Evolutionary conservation across 2,888 invertebrate genomes (phyloP).

Genomic region (Lepidocyrtoides sp.): DNA sequence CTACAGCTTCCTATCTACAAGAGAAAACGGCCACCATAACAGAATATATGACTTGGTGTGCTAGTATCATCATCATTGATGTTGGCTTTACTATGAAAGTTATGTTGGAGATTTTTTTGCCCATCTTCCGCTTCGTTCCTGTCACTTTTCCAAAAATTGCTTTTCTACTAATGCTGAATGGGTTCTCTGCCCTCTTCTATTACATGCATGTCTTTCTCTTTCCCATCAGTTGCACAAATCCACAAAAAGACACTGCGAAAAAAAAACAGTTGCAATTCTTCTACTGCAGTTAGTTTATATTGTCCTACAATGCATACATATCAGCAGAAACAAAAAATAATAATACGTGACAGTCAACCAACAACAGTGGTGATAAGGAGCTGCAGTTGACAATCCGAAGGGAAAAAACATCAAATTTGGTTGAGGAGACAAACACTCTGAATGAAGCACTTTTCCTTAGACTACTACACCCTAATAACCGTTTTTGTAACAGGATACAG

Average conservation of each 20-base stretch:
- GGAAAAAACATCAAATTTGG: background rate
- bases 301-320: too few relatives aligned
- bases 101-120: slow-evolving; percentile 34
- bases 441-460: background rate
- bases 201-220: background rate
- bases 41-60: background rate
- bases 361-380: background rate
- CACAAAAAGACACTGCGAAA: background rate
- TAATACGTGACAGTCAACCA: too few relatives aligned
- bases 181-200: slow-evolving; percentile 74
- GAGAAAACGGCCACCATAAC: background rate
- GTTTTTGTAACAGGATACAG: background rate
- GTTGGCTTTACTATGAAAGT: background rate
- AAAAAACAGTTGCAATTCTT: background rate
- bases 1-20: too few relatives aligned
- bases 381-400: background rate
- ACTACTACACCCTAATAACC: background rate
- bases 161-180: slow-evolving; percentile 57
- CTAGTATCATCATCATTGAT: background rate
- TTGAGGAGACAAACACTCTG: slow-evolving; percentile 4
- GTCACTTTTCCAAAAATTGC: slow-evolving; percentile 75
- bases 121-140: slow-evolving; percentile 69
- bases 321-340: background rate
- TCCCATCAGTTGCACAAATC: background rate
- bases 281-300: background rate